A percentile compares a stretch with the other conserved stretches of the same genome.
These are phyloP conservation scores for Euplagia quadripunctaria DNA, from an alignment of 2,888 invertebrate genomes.

Conservation along the genomic window DNA sequence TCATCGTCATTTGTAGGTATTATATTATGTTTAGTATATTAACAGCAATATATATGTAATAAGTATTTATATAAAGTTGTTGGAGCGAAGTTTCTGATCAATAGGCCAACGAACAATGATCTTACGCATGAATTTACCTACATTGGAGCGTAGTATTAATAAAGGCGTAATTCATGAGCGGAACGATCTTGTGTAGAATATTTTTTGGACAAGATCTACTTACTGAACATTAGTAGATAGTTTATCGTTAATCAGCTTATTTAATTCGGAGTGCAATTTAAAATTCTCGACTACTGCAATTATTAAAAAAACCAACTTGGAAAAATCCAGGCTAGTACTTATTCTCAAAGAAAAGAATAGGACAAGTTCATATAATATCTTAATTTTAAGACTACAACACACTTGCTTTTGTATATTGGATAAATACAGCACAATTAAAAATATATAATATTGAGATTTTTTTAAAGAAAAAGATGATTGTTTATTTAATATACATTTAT, in stretches of 20 bases:
- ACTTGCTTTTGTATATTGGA: too few species aligned
- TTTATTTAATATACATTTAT: too few species aligned
- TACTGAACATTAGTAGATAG: neutral
- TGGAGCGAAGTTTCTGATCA: slow-evolving; percentile 44
- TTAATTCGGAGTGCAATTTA: too few species aligned
- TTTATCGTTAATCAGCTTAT: neutral
- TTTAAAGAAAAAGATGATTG: too few species aligned
- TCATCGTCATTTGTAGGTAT: neutral
- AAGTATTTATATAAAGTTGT: slow-evolving; percentile 39
- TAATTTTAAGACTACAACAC: neutral
- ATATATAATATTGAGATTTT: too few species aligned
- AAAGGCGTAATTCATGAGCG: slow-evolving; percentile 19
- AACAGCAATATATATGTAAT: neutral
- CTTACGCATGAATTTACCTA: slow-evolving; percentile 52
- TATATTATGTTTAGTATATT: neutral
- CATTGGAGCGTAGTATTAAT: slow-evolving; percentile 50
- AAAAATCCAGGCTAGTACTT: too few species aligned
- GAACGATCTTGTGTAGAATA: neutral
- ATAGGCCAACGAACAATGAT: slow-evolving; percentile 53
- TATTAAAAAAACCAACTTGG: too few species aligned
- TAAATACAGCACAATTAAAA: too few species aligned
- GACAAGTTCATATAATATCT: neutral
- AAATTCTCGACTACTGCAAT: neutral
- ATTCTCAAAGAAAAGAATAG: neutral
- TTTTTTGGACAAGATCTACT: neutral